Base-by-base conservation (phyloP, 1,140 invertebrate genomes). In the Eufriesea mexicana region DNA sequence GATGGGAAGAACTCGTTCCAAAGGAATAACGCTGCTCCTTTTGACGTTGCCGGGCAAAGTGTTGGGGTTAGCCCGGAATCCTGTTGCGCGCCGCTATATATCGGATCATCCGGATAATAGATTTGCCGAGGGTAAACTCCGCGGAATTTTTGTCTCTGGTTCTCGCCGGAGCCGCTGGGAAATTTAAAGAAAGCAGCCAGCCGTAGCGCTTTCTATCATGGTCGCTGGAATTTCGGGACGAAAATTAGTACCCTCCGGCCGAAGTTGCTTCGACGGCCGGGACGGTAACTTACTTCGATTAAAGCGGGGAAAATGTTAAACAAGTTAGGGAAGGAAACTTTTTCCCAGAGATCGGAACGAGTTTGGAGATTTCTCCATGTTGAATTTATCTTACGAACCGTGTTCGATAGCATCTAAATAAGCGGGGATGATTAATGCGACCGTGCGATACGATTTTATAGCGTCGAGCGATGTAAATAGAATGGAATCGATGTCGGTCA, bases 91-190 rank as follows among this genome's bases (percentile, higher is more conserved):
- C 20, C 14, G 51, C 23, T 82, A 55, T 82, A 82, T 82, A 76
- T 82, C 79, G 79, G 79, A 82, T 82, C 72, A 82, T 82, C 79
- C 79, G 79, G 79, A 82, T 76, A 82, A 82, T 82, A 82, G 79
- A 82, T 82, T 76, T 75, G 72, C 62, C 51, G 35, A 23, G 62
- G 20, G 51, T 67, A 67, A 82, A 82, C 72, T 76, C 25, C 12
- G 16, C 61, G 1, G n/a, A 62, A 66, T 67, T 55, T 76, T 75
- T 74, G 49, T 45, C 18, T 73, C 42, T 5, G 18, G 49, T 55
- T 70, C 25, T 71, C 6, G 47, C 6, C 25, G 2, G 2, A 0
- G 20, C 4, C n/a, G 49, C 6, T 18, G 45, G 77, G 2, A 79
- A 82, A 82, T 82, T 82, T 82, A 82, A 82, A 76, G 51, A 67